phyloP scores from a whole-genome alignment of 2,888 invertebrate species.

The Erpobdella octoculata region DNA sequence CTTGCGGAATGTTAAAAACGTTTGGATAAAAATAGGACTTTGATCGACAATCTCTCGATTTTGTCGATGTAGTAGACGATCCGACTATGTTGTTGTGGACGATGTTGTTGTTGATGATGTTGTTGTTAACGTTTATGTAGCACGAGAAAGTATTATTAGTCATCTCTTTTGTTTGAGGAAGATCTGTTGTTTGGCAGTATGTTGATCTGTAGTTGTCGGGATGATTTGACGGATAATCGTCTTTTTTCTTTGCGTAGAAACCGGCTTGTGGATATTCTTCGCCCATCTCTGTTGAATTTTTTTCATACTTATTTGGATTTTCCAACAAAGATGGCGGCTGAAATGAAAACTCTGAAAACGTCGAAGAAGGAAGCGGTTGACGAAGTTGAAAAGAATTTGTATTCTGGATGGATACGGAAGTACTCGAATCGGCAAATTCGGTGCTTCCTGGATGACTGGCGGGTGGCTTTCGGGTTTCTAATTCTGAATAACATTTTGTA shows the following conservation, averaged over 20 bases:
- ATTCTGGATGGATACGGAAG: too few relatives aligned
- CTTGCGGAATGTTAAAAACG: background rate
- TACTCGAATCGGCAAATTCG: background rate
- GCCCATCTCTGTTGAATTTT: background rate
- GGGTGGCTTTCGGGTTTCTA: background rate
- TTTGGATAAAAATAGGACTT: background rate
- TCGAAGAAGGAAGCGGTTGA: too few relatives aligned
- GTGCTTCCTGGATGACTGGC: background rate
- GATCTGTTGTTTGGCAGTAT: background rate
- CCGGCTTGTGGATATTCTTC: background rate
- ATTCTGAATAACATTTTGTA: background rate
- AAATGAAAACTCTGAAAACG: too few relatives aligned
- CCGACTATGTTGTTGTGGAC: constrained; percentile 10
- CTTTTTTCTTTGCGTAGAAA: background rate
- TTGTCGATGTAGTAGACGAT: background rate
- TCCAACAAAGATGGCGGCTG: background rate
- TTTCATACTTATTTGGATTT: background rate
- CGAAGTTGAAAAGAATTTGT: too few relatives aligned
- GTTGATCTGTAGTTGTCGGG: background rate
- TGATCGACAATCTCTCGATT: background rate
- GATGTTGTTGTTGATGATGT: constrained; percentile 17
- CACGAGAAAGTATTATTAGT: background rate
- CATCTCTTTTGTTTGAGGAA: too few relatives aligned
- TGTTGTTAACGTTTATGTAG: constrained; percentile 17
- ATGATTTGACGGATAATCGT: background rate